Conservation (phyloP, 2,888 invertebrate genomes). For the Dorcus parallelipipedus region DNA sequence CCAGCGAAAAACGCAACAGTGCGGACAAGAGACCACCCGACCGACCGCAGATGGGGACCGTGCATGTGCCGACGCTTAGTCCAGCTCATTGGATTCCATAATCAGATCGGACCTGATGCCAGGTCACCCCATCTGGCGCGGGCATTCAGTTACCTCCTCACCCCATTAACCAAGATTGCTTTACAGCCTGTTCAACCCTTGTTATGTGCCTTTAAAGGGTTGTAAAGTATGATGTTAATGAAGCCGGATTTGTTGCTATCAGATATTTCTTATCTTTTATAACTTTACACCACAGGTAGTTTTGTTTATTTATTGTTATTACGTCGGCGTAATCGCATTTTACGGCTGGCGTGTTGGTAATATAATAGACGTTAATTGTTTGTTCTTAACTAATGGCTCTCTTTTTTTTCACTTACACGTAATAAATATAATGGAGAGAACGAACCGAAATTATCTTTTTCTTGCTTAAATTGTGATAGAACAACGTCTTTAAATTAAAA, state of each 20-base stretch:
- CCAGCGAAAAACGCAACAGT: conserved; percentile 22
- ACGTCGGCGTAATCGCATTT: too few species aligned
- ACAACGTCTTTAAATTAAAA: too few species aligned
- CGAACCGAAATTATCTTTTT: too few species aligned
- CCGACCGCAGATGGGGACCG: conserved; percentile 31
- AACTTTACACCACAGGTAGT: too few species aligned
- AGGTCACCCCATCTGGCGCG: conserved; percentile 29
- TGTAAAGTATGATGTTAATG: conserved; percentile 25
- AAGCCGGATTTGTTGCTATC: conserved; percentile 12
- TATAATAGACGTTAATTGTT: too few species aligned
- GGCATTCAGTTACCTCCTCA: conserved; percentile 30
- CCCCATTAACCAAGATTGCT: conserved; percentile 31
- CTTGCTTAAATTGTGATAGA: too few species aligned
- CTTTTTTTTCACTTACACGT: too few species aligned
- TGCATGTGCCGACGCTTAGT: conserved; percentile 29
- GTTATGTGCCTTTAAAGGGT: conserved; percentile 21
- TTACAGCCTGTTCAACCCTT: conserved; percentile 23
- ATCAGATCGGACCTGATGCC: conserved; percentile 33
- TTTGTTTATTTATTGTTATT: too few species aligned
- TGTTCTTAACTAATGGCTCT: too few species aligned
- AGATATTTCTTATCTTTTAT: not conserved
- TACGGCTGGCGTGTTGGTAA: too few species aligned
- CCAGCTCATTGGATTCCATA: conserved; percentile 32
- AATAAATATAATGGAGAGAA: too few species aligned
- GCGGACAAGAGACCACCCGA: conserved; percentile 25